Percentiles rank a stretch among this genome's conserved stretches.
phyloP scores from a whole-genome alignment of 2,113 vertebrate species.

The Coptodon rendalli region DNA sequence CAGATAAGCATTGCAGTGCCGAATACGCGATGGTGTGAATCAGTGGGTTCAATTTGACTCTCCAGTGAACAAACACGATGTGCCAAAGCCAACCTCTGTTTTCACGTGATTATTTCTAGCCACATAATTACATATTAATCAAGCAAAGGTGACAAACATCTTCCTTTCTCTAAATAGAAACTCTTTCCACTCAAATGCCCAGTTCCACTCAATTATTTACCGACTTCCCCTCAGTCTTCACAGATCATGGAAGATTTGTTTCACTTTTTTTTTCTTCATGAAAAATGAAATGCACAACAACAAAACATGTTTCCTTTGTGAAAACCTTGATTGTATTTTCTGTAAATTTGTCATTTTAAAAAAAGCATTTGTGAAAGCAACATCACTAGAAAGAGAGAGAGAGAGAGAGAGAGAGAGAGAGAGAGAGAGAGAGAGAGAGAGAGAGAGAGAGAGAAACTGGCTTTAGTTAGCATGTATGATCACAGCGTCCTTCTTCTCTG shows the following conservation, averaged over 20 bases:
- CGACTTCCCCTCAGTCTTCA: neutral
- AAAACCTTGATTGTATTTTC: neutral
- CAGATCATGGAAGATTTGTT: neutral
- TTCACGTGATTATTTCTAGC: neutral
- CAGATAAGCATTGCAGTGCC: neutral
- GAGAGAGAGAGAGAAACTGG: neutral
- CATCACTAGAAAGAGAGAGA: neutral
- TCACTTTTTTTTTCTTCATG: neutral
- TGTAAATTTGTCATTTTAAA: neutral
- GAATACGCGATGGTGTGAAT: slow-evolving; percentile 10
- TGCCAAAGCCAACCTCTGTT: neutral
- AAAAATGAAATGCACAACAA: neutral
- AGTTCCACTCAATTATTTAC: slow-evolving; percentile 27
- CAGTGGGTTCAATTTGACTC: neutral
- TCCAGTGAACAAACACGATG: neutral
- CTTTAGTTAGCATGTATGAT: neutral
- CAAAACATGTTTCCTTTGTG: neutral
- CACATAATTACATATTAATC: slow-evolving; percentile 4
- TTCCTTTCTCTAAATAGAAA: slow-evolving; percentile 22
- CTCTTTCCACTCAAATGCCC: neutral
- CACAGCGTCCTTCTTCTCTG: neutral
- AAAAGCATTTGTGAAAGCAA: neutral
- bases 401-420: neutral
- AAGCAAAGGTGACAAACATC: slow-evolving; percentile 24
- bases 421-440: neutral